Conservation (phyloP, 2,797 vertebrate genomes). For the Denticeps clupeoides region DNA sequence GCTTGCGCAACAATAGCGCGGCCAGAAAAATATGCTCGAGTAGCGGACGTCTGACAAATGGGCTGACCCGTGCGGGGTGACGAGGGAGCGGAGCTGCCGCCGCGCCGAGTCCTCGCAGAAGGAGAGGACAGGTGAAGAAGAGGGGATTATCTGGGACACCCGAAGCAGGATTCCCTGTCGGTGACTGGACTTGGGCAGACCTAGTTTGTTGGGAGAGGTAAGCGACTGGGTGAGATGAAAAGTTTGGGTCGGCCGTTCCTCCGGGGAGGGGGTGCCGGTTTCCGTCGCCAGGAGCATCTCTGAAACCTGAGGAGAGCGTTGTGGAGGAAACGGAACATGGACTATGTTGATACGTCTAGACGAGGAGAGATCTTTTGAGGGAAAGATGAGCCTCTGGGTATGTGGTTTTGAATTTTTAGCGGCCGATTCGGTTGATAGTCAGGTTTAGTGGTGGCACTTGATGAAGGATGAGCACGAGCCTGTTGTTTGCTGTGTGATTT, state of each 20-base stretch:
- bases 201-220: background rate
- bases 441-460: constrained; percentile 20
- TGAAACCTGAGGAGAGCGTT: constrained; percentile 19
- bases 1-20: constrained; percentile 9
- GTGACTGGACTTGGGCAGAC: background rate
- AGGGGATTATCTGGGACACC: background rate
- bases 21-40: constrained; percentile 14
- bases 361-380: too few species aligned
- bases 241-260: constrained; percentile 18
- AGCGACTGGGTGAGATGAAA: constrained; percentile 2
- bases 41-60: background rate
- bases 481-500: constrained; percentile 34
- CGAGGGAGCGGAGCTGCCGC: background rate
- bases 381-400: too few species aligned
- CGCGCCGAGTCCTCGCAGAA: background rate
- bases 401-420: too few species aligned
- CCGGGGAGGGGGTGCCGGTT: constrained; percentile 20
- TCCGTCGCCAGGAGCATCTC: constrained; percentile 27
- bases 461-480: constrained; percentile 34
- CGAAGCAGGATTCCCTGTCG: constrained; percentile 3
- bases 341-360: too few species aligned
- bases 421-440: too few species aligned
- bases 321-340: constrained; percentile 37
- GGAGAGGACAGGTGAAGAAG: background rate
- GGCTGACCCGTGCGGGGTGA: background rate